Evolutionary conservation across 2,113 vertebrate species (phyloP).

Genomic region (Myrmecophaga tridactyla): DNA sequence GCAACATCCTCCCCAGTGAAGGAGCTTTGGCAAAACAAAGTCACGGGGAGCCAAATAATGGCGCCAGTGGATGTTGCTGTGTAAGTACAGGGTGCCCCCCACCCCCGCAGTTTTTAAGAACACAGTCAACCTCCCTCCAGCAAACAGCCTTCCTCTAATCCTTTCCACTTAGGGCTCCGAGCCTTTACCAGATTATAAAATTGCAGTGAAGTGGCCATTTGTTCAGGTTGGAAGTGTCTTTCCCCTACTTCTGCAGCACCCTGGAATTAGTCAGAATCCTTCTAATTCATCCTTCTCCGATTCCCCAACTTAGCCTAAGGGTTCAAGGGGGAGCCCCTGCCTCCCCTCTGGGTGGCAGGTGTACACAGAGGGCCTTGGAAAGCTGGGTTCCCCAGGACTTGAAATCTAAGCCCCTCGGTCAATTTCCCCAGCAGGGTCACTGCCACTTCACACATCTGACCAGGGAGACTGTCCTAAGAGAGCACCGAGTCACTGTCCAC

Average conservation of each 20-base stretch:
- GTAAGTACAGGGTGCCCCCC: not conserved
- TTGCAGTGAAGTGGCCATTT: not conserved
- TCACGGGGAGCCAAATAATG: not conserved
- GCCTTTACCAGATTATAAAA: not conserved
- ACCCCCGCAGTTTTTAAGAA: not conserved
- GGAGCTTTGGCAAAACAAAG: not conserved
- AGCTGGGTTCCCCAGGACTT: not conserved
- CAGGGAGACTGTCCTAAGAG: not conserved
- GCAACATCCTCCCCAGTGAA: not conserved
- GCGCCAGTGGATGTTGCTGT: not conserved
- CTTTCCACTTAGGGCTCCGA: not conserved
- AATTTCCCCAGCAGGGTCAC: constrained; percentile 48
- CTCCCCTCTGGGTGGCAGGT: not conserved
- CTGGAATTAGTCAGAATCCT: not conserved
- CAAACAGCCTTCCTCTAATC: not conserved
- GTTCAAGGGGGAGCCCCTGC: not conserved
- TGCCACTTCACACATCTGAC: constrained; percentile 45
- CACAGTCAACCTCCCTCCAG: not conserved
- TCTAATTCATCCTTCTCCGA: not conserved
- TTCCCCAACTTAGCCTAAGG: not conserved
- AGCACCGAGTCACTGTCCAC: not conserved
- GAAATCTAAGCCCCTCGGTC: constrained; percentile 23
- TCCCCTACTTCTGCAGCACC: not conserved
- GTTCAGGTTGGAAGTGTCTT: not conserved
- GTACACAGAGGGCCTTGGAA: not conserved